Base-by-base conservation (phyloP, 2,888 invertebrate genomes). In the Chymomyza fuscimana region DNA sequence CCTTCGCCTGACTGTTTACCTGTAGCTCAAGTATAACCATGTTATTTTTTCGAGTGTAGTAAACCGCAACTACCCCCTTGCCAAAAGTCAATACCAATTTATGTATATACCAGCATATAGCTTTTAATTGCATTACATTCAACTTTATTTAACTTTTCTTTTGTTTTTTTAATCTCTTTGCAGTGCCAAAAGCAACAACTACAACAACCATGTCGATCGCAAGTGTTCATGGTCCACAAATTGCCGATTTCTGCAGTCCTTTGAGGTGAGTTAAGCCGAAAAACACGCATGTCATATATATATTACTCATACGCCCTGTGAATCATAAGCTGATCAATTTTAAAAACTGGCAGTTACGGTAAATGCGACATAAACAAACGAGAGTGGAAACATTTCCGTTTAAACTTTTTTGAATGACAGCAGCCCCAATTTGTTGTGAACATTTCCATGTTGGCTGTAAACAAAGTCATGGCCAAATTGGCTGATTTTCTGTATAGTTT, bases 161-260 rank as follows among this genome's bases (percentile, higher is more conserved):
- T 72, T 74, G 67, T 75, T 81, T 69, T 80, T 75, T 77, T 76
- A 80, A 75, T 86, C 76, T 90, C 87, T 76, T 92, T 93, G 66
- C 91, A 92, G 93, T 93, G 80, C 90, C 92, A 78, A 77, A 82
- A 82, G 91, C 91, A 79, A 92, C 86, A 87, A 93, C 91, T 81
- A 93, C 91, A 79, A 92, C 86, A 87, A 93, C 91, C 81, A 93
- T 93, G 93, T 93, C 93, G 85, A 89, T 93, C 78, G 93, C 93
- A 77, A 93, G 93, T 85, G 93, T 93, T 67, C 93, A 93, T 88
- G 93, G 93, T 81, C 92, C 92, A 76, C 93, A 93, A 89, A 90
- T 93, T 77, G 82, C 90, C 70, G 91, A 92, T 79, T 89, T 92
- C 78, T 91, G 89, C 89, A 91, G 90, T 82, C 91, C 91, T 72